A percentile compares a stretch with the other conserved stretches of the same genome.
Evolutionary conservation across 2,797 vertebrate species (phyloP).

Genomic region (Phrynocephalus vlangalii): DNA sequence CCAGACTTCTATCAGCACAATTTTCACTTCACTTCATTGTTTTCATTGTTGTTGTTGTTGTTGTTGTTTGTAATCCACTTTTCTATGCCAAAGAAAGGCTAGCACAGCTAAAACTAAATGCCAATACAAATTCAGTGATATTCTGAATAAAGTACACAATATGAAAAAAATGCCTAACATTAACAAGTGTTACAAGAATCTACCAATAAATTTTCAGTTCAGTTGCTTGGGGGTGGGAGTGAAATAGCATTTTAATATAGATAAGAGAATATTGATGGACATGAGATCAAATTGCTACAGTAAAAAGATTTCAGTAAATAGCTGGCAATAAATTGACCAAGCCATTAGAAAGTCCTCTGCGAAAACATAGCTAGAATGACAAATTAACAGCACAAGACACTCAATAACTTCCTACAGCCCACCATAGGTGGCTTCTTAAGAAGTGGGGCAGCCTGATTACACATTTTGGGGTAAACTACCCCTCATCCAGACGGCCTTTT

Average conservation of each 20-base stretch:
- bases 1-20: too few relatives aligned
- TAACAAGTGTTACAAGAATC: not conserved
- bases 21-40: too few relatives aligned
- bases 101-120: not conserved
- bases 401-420: too few relatives aligned
- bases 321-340: not conserved
- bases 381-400: not conserved
- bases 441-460: too few relatives aligned
- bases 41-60: too few relatives aligned
- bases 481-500: too few relatives aligned
- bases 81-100: not conserved
- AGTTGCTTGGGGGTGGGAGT: not conserved
- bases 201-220: not conserved
- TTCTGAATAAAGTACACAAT: not conserved
- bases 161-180: not conserved
- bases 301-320: not conserved
- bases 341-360: not conserved
- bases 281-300: slow-evolving; percentile 1
- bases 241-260: not conserved
- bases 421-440: too few relatives aligned
- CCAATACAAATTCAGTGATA: not conserved
- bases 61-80: not conserved
- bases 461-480: too few relatives aligned
- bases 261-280: not conserved
- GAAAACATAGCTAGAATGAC: not conserved